Percentiles rank a stretch among this genome's conserved stretches.
Conservation (phyloP, 2,113 vertebrate species). For the Gadus macrocephalus region DNA sequence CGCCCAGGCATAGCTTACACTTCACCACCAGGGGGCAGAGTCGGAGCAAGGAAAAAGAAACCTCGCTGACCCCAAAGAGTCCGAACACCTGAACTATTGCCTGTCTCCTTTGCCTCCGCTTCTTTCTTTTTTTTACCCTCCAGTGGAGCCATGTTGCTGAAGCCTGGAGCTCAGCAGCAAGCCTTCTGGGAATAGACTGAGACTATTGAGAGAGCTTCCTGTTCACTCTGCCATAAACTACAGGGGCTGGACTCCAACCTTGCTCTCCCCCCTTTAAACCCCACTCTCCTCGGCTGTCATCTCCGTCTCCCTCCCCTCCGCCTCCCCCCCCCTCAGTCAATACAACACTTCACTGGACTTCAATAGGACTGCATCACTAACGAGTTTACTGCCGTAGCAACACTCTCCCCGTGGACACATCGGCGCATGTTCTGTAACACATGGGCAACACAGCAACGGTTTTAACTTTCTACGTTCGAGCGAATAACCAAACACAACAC, state of each 20-base stretch:
- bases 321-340: slow-evolving; percentile 28
- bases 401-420: slow-evolving; percentile 25
- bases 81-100: slow-evolving; percentile 14
- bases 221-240: slow-evolving; percentile 75
- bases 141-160: slow-evolving; percentile 51
- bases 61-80: not conserved
- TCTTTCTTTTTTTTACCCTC: slow-evolving; percentile 8
- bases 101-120: slow-evolving; percentile 11
- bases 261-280: slow-evolving; percentile 17
- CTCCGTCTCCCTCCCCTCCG: slow-evolving; percentile 21
- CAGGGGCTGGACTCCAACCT: slow-evolving; percentile 75
- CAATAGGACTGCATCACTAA: slow-evolving; percentile 47
- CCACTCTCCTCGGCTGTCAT: slow-evolving; percentile 10
- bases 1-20: slow-evolving; percentile 55
- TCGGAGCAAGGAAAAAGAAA: slow-evolving; percentile 23
- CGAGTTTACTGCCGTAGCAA: slow-evolving; percentile 33
- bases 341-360: slow-evolving; percentile 50
- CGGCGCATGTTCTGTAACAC: slow-evolving; percentile 17
- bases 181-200: slow-evolving; percentile 71
- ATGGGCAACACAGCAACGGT: slow-evolving; percentile 5
- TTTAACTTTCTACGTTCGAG: slow-evolving; percentile 30
- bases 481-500: slow-evolving; percentile 34
- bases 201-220: slow-evolving; percentile 68
- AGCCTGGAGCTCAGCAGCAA: slow-evolving; percentile 70
- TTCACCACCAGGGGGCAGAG: slow-evolving; percentile 35